A percentile compares a stretch with the other conserved stretches of the same genome.
Conservation (phyloP, 2,888 invertebrate genomes). For the Micoletzkya japonica region DNA sequence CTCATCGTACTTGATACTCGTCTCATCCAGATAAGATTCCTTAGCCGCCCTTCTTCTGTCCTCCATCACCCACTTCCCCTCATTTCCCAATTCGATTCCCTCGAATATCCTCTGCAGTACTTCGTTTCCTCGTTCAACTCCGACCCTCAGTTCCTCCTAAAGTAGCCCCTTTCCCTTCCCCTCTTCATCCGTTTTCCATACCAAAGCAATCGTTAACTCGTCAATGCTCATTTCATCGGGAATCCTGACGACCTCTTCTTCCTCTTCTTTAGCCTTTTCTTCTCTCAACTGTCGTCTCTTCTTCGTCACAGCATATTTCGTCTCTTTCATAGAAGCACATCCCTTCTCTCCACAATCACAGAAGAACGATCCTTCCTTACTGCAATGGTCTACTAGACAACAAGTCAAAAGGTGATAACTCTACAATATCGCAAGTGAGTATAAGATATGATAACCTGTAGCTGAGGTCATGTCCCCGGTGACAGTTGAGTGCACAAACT, state of each 20-base stretch:
- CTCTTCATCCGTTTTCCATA: background rate
- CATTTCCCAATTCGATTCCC: conserved; percentile 31
- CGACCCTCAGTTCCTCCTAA: background rate
- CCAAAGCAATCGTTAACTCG: no score
- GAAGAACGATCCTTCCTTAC: conserved; percentile 97
- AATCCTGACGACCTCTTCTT: background rate
- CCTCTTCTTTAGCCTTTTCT: no score
- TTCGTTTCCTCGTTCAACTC: background rate
- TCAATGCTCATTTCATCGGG: no score
- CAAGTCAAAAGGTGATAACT: background rate
- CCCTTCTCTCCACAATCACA: conserved; percentile 88
- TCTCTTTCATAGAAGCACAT: conserved; percentile 32
- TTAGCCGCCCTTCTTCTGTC: conserved; percentile 7
- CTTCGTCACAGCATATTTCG: conserved; percentile 8
- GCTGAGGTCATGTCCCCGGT: conserved; percentile 81
- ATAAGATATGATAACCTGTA: conserved; percentile 34
- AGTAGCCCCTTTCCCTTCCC: background rate
- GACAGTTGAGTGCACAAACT: conserved; percentile 94
- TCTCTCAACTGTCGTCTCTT: no score
- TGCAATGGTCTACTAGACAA: conserved; percentile 71
- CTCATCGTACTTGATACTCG: conserved; percentile 19
- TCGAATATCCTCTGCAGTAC: conserved; percentile 26
- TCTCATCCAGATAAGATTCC: background rate
- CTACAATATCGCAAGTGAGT: conserved; percentile 59
- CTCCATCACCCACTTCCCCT: conserved; percentile 12